Evolutionary conservation across 1,140 invertebrate species (phyloP), one percentile per base, ranked within the genome.

Genomic region (Lepidurus apus): DNA sequence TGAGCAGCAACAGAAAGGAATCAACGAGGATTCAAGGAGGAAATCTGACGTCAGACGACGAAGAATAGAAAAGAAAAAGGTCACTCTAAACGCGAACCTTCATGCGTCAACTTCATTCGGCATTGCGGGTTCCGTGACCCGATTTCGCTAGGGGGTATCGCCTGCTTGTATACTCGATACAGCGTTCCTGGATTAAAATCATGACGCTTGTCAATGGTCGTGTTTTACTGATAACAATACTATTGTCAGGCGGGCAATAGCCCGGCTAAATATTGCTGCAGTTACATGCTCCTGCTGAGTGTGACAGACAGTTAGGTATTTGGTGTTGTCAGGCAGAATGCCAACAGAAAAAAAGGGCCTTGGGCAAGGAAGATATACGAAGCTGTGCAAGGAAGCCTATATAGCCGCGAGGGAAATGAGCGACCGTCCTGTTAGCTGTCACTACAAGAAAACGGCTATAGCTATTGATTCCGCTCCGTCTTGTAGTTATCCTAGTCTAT

Each of bases 391-490:
- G 53, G 53, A 65, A 65, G 53, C 53, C 21, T 65, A 13, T n/a
- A 65, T 13, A 65, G 53, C 53, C 53, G 53, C 53, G 21, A 21
- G 53, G 53, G 53, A 65, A 65, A 65, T 21, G 53, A 65, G 21
- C 53, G 53, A 65, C 53, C 53, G 53, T 65, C 21, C 53, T 7
- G 53, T 65, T 65, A 65, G 53, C 53, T 65, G 53, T 65, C 53
- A 65, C 53, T 65, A 65, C 17, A 21, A 65, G 21, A 65, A 65
- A 65, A 13, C 21, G 53, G 53, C 53, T 65, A 65, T 65, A 21
- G 53, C 53, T 65, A 65, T 65, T 65, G 53, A 65, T 65, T 65
- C 53, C 53, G 17, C 13, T 9, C 53, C 8, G 8, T 65, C 53
- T 65, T 65, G 34, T 34, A 34, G 34, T 34, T 34, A 34, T 34